Percentiles rank a stretch among this genome's conserved stretches.
These are phyloP conservation scores for Sphinx pinastri DNA, from an alignment of 2,888 invertebrate genomes.

Conservation along the genomic window DNA sequence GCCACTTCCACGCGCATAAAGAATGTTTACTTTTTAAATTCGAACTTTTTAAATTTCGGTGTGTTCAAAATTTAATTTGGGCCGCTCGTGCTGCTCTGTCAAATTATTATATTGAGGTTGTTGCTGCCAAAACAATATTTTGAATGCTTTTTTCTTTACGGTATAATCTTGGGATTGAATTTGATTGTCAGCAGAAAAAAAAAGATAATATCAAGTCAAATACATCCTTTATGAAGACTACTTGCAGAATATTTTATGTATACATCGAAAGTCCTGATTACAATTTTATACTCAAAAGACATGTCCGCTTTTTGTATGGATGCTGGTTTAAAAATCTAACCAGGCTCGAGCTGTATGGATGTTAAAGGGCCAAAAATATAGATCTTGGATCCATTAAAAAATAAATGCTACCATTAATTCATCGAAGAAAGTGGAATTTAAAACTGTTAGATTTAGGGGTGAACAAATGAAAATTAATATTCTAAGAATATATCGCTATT, in stretches of 20 bases:
- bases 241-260: neutral
- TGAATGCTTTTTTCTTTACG: neutral
- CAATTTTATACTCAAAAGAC: no score
- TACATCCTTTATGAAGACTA: neutral
- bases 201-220: no score
- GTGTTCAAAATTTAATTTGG: constrained; percentile 16
- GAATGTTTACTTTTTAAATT: constrained; percentile 42
- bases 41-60: constrained; percentile 22
- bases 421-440: no score
- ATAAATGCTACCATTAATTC: no score
- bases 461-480: no score
- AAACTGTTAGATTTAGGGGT: no score
- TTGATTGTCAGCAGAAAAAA: neutral
- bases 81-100: constrained; percentile 23
- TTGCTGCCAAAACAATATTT: constrained; percentile 17
- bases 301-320: no score
- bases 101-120: constrained; percentile 23
- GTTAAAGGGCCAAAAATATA: no score
- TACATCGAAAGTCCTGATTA: neutral
- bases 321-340: no score
- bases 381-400: no score
- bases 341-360: no score
- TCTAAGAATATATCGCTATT: no score
- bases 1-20: constrained; percentile 31
- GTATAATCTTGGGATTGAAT: neutral